Conservation (phyloP, 2,113 vertebrate species). For the Bujurquina vittata region DNA sequence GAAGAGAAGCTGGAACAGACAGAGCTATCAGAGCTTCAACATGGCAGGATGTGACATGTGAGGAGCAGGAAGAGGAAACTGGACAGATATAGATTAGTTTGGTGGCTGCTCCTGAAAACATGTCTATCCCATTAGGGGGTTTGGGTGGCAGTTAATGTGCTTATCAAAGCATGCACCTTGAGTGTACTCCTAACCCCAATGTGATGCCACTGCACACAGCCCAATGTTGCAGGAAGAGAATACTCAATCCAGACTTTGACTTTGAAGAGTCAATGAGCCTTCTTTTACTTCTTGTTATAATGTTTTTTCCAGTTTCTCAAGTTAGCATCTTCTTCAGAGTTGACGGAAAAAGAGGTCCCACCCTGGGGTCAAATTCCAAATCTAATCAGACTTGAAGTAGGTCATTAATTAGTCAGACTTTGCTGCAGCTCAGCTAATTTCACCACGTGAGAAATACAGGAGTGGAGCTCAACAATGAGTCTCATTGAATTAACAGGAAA, state of each 20-base stretch:
- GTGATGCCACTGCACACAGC: background rate
- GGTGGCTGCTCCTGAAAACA: slow-evolving; percentile 57
- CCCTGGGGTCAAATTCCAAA: slow-evolving; percentile 52
- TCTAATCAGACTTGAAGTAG: slow-evolving; percentile 62
- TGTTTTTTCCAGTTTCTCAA: background rate
- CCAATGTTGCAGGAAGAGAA: background rate
- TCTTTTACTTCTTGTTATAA: background rate
- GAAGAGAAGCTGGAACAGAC: slow-evolving; percentile 41
- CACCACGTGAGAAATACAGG: background rate
- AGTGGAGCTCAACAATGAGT: slow-evolving; percentile 18
- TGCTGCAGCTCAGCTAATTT: slow-evolving; percentile 29
- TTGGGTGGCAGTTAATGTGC: slow-evolving; percentile 48
- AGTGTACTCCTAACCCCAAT: slow-evolving; percentile 3
- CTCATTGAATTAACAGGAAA: slow-evolving; percentile 6
- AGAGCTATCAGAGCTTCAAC: slow-evolving; percentile 60
- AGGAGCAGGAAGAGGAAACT: slow-evolving; percentile 74
- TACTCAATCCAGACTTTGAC: background rate
- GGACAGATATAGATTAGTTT: slow-evolving; percentile 73
- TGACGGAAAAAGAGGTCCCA: slow-evolving; percentile 36
- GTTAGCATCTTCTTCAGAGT: slow-evolving; percentile 1
- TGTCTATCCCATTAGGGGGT: slow-evolving; percentile 52
- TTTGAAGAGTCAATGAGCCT: background rate
- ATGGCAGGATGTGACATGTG: slow-evolving; percentile 72
- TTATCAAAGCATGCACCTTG: slow-evolving; percentile 63
- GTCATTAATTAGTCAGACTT: slow-evolving; percentile 56